These are phyloP conservation scores for Drosophila carrolli DNA, from an alignment of 1,140 invertebrate species.

Conservation along the genomic window DNA sequence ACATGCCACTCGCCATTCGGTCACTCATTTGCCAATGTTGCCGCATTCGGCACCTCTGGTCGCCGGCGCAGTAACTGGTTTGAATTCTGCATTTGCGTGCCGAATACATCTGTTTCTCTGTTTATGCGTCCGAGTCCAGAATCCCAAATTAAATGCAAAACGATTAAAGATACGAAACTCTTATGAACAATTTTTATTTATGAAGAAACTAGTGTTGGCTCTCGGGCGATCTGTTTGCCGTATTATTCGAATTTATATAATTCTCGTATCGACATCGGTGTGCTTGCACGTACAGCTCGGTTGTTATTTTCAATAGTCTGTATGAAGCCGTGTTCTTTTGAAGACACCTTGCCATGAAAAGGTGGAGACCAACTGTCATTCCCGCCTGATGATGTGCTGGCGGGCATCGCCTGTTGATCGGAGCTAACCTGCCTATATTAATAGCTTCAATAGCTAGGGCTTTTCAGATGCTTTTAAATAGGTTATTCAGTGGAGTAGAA, in stretches of 20 bases:
- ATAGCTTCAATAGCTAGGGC: constrained; percentile 61
- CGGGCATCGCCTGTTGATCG: constrained; percentile 41
- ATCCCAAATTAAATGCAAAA: not conserved
- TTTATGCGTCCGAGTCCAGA: constrained; percentile 3
- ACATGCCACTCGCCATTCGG: constrained; percentile 39
- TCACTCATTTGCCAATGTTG: constrained; percentile 52
- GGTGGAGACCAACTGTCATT: constrained; percentile 63
- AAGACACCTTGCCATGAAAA: constrained; percentile 61
- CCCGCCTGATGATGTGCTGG: constrained; percentile 48
- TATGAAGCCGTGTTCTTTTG: constrained; percentile 24
- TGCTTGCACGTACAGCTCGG: constrained; percentile 4
- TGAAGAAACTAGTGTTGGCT: too few species aligned
- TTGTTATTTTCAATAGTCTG: constrained; percentile 13
- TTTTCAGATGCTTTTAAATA: constrained; percentile 68
- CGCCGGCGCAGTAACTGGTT: constrained; percentile 61
- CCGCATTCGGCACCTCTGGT: constrained; percentile 53
- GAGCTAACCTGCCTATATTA: constrained; percentile 55
- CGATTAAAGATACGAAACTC: too few species aligned
- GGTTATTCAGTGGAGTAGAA: constrained; percentile 22
- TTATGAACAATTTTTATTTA: too few species aligned
- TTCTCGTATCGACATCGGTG: constrained; percentile 7
- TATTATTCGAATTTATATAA: not conserved
- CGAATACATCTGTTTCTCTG: constrained; percentile 30
- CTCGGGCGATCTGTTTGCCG: too few species aligned
- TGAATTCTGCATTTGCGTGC: constrained; percentile 77